Evolutionary conservation across 2,888 invertebrate genomes (phyloP).

Genomic region (Dasypolia templi): DNA sequence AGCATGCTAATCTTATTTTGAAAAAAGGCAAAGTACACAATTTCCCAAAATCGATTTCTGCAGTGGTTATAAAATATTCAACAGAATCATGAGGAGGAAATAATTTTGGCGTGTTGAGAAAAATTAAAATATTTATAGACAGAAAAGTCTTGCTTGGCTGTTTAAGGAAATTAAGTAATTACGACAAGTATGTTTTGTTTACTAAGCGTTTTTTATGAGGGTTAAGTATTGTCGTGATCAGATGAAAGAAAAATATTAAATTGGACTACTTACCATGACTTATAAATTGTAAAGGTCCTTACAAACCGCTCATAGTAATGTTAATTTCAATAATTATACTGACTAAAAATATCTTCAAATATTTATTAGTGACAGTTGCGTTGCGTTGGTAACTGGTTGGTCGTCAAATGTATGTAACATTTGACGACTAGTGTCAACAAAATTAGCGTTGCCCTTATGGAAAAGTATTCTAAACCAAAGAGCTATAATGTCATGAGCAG

Average conservation of each 20-base stretch:
- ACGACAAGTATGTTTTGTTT: not conserved
- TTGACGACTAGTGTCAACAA: not conserved
- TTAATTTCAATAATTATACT: not conserved
- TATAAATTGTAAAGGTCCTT: not conserved
- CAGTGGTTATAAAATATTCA: conserved; percentile 22
- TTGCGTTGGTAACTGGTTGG: not conserved
- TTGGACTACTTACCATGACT: not conserved
- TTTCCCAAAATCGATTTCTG: conserved; percentile 39
- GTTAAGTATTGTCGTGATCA: not conserved
- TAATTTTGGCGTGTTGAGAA: not conserved
- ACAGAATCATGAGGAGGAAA: not conserved
- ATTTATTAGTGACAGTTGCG: not conserved
- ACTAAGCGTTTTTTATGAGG: not conserved
- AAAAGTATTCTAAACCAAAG: not conserved
- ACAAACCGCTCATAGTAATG: not conserved
- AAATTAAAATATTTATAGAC: not conserved
- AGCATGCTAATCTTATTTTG: conserved; percentile 54
- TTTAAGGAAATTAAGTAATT: not conserved
- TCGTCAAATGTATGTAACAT: too few relatives aligned
- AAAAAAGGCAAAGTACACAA: conserved; percentile 19
- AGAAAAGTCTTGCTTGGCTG: not conserved
- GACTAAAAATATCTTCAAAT: not conserved
- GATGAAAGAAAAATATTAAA: not conserved
- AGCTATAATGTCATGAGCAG: not conserved
- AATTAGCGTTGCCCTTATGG: not conserved